Evolutionary conservation across 2,113 vertebrate species (phyloP).

Genomic region (Herpetotheres cachinnans): DNA sequence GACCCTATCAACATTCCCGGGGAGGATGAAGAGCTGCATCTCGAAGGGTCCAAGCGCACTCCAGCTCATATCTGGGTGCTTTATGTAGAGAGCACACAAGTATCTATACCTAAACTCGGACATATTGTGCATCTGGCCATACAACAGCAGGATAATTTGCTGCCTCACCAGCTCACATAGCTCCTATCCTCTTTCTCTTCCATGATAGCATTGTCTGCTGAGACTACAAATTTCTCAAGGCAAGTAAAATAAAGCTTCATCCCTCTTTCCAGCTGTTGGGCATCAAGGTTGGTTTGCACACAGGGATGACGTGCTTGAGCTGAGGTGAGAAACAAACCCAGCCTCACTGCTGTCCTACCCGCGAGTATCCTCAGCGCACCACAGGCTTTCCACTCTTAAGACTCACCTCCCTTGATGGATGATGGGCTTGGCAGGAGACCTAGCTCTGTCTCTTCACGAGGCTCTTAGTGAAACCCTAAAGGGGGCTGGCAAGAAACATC

Average conservation of each 20-base stretch:
- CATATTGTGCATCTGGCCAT: not conserved
- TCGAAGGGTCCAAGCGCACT: not conserved
- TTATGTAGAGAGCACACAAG: not conserved
- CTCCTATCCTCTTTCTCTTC: not conserved
- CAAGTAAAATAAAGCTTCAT: not conserved
- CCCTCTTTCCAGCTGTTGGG: not conserved
- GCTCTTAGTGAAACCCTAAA: not conserved
- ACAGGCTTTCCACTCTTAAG: fast-evolving
- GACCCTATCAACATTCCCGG: not conserved
- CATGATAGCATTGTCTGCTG: not conserved
- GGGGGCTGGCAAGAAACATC: not conserved
- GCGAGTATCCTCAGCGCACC: fast-evolving
- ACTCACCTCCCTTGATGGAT: not conserved
- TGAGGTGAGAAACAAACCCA: not conserved
- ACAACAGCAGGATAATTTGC: not conserved
- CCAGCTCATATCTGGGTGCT: not conserved
- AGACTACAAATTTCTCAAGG: not conserved
- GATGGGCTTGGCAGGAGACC: not conserved
- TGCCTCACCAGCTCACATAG: not conserved
- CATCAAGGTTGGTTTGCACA: not conserved
- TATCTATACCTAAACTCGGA: not conserved
- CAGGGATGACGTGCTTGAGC: not conserved
- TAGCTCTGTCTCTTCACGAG: not conserved
- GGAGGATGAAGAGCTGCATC: fast-evolving
- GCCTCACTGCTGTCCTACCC: not conserved